Evolutionary conservation across 2,888 invertebrate species (phyloP).

Genomic region (Dolichopus griseipennis): DNA sequence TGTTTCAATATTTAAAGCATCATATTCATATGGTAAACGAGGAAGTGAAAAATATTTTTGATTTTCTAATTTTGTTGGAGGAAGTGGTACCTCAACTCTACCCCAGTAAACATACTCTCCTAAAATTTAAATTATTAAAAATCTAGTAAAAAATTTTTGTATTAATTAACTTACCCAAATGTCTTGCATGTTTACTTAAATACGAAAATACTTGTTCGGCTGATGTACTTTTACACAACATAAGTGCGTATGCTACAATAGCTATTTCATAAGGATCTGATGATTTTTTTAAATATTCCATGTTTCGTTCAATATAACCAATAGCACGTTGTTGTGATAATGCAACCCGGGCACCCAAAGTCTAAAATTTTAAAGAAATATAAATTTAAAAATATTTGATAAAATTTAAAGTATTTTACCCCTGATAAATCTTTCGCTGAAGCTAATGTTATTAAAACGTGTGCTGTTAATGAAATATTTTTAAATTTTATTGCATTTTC

Average conservation of each 20-base stretch:
- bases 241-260: constrained; percentile 80
- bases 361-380: constrained; percentile 36
- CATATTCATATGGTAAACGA: constrained; percentile 77
- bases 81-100: constrained; percentile 64
- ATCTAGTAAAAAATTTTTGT: neutral
- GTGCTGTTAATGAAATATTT: constrained; percentile 86
- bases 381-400: neutral
- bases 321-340: constrained; percentile 67
- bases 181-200: constrained; percentile 55
- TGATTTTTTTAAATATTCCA: constrained; percentile 61
- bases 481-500: constrained; percentile 52
- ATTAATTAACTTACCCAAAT: constrained; percentile 48
- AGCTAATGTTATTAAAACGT: constrained; percentile 80
- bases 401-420: constrained; percentile 27
- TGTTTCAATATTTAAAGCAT: constrained; percentile 84
- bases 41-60: constrained; percentile 85
- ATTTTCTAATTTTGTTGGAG: constrained; percentile 80
- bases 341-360: constrained; percentile 65
- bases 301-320: constrained; percentile 71
- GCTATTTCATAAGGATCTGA: constrained; percentile 78
- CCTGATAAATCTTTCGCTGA: constrained; percentile 71
- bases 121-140: constrained; percentile 28
- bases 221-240: constrained; percentile 72
- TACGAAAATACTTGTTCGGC: constrained; percentile 74
- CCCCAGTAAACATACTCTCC: constrained; percentile 83